These are phyloP conservation scores for Talpa occidentalis DNA, from an alignment of 2,113 vertebrate genomes.

Conservation along the genomic window DNA sequence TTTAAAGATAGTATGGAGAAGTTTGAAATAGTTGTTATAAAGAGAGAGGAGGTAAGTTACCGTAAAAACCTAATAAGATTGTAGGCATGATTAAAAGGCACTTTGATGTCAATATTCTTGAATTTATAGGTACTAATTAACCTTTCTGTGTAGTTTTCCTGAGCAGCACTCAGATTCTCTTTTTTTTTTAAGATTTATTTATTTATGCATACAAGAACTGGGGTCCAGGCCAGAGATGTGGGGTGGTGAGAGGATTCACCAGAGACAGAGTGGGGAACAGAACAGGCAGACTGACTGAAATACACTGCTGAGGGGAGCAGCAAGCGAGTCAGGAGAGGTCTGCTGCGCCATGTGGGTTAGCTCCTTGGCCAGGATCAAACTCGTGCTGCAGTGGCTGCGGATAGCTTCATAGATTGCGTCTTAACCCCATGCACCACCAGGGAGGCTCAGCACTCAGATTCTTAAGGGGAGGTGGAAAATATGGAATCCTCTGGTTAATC, in stretches of 20 bases:
- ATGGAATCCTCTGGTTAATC: background rate
- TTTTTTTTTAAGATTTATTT: background rate
- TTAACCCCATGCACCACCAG: no score
- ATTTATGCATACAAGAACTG: no score
- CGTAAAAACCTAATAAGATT: background rate
- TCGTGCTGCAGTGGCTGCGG: no score
- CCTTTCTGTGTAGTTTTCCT: background rate
- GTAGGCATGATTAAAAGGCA: background rate
- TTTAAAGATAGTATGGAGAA: conserved; percentile 2
- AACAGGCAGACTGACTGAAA: no score
- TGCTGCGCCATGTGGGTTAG: no score
- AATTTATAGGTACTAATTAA: background rate
- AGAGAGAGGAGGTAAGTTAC: background rate
- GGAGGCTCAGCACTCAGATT: background rate
- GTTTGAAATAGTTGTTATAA: conserved; percentile 9
- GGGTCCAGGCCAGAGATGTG: no score
- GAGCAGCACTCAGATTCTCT: conserved; percentile 1
- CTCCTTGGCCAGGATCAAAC: no score
- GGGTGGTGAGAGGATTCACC: no score
- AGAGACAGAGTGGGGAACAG: no score
- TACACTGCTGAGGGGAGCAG: no score
- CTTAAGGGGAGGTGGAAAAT: background rate
- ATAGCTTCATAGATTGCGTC: no score
- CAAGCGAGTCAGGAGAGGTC: no score
- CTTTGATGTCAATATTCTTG: background rate